These are phyloP conservation scores for Chironomus riparius DNA, from an alignment of 2,888 invertebrate species.

Conservation along the genomic window DNA sequence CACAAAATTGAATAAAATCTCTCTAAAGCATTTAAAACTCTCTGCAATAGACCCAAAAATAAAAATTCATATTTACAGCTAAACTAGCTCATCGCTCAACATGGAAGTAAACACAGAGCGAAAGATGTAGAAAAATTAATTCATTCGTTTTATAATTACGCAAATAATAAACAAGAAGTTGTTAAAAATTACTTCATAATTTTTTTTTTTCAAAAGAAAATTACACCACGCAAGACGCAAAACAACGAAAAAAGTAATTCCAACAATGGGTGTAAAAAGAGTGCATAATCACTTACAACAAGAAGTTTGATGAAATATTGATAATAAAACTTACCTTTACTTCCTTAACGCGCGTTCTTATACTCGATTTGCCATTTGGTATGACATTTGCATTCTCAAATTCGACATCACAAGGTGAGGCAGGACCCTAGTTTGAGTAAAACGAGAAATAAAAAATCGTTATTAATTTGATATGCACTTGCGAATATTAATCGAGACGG, in stretches of 20 bases:
- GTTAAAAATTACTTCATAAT: background rate
- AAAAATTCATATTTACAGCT: background rate
- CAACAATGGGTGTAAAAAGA: background rate
- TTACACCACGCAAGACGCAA: background rate
- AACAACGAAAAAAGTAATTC: background rate
- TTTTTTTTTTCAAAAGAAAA: background rate
- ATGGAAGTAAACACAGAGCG: slow-evolving; percentile 2
- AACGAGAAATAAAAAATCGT: too few relatives aligned
- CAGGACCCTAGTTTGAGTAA: slow-evolving; percentile 45
- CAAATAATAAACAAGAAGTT: slow-evolving; percentile 19
- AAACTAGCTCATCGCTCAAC: background rate
- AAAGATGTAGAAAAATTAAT: background rate
- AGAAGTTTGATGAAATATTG: background rate
- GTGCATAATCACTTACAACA: background rate
- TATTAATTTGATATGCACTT: too few relatives aligned
- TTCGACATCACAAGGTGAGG: slow-evolving; percentile 72
- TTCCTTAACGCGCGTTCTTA: slow-evolving; percentile 52
- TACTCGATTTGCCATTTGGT: slow-evolving; percentile 81
- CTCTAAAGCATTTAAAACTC: too few relatives aligned
- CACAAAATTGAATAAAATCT: too few relatives aligned
- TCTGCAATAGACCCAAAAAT: too few relatives aligned
- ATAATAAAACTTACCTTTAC: slow-evolving; percentile 26
- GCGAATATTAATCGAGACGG: too few relatives aligned
- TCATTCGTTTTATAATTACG: slow-evolving; percentile 5
- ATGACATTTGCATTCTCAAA: slow-evolving; percentile 83